Percentiles rank a stretch among this genome's conserved stretches.
Conservation (phyloP, 1,140 invertebrate genomes). For the Penaeus chinensis region DNA sequence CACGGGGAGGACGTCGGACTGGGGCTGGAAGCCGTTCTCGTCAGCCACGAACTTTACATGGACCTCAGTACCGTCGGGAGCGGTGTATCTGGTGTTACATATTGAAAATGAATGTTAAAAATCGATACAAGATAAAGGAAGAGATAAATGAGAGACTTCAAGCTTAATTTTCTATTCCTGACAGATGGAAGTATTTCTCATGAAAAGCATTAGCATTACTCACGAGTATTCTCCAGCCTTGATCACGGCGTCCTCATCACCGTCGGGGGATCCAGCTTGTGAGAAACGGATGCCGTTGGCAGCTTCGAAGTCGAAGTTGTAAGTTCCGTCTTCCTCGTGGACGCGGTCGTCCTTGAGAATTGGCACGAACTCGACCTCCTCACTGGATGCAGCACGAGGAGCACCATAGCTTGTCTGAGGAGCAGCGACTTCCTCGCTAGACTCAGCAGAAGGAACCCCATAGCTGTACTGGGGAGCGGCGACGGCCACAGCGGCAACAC, state of each 20-base stretch:
- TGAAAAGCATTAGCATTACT: not conserved
- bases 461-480: conserved; percentile 6
- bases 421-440: too few relatives aligned
- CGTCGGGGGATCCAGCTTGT: conserved; percentile 21
- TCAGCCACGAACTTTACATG: too few relatives aligned
- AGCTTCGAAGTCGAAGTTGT: conserved; percentile 14
- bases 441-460: too few relatives aligned
- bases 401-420: not conserved
- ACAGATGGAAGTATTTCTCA: too few relatives aligned
- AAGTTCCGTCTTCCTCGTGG: conserved; percentile 21
- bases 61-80: too few relatives aligned
- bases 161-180: too few relatives aligned
- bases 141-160: too few relatives aligned
- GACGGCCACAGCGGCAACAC: not conserved
- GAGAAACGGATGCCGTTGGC: conserved; percentile 16
- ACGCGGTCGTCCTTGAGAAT: conserved; percentile 32
- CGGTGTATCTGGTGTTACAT: too few relatives aligned
- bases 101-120: too few relatives aligned
- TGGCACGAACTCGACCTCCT: conserved; percentile 1
- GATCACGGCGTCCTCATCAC: not conserved
- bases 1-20: too few relatives aligned
- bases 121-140: too few relatives aligned
- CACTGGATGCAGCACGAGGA: not conserved
- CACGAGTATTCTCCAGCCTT: conserved; percentile 35
- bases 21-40: too few relatives aligned